Evolutionary conservation across 2,113 vertebrate genomes (phyloP), one percentile per base, ranked within the genome.

Genomic region (Bostrychus sinensis): DNA sequence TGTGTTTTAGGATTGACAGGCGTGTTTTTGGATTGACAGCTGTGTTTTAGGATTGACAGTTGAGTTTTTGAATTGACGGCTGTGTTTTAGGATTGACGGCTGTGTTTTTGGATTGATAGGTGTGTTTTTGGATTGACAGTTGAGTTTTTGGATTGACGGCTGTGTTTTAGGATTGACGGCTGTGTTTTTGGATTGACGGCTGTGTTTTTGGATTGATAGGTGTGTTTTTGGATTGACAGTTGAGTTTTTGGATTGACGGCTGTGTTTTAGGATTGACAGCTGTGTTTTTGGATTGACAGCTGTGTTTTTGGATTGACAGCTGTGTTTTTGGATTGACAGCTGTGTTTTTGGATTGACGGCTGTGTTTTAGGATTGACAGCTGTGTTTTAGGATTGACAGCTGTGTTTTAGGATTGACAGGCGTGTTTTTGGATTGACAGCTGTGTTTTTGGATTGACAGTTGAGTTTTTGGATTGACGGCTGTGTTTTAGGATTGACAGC

Each of bases 31-130:
- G n/a, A n/a, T n/a, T n/a, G n/a, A n/a, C 16, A 19, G n/a, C 41
- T 4, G n/a, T 19, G 4, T 8, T n/a, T 43, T 1, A 16, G n/a
- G n/a, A 43, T 43, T n/a, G 7, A 53, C 9, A 19, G 14, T 9
- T 28, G 25, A 3, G 17, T 55, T n/a, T n/a, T n/a, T n/a, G n/a
- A n/a, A 36, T 30, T 23, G 25, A 7, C 74, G 98, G 97, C 87
- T 93, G 7, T 98, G 97, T n/a, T n/a, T n/a, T n/a, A n/a, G n/a
- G n/a, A n/a, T n/a, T n/a, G 41, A 19, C n/a, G n/a, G n/a, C 41
- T 4, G n/a, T 19, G 4, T 8, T n/a, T 43, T 1, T 14, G n/a
- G n/a, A 43, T 43, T n/a, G 7, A 53, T 3, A 19, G 14, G 16
- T 28, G 25, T 14, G 17, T 55, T n/a, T n/a, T n/a, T n/a, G n/a